These are phyloP conservation scores for Andricus curvator DNA, from an alignment of 2,888 invertebrate species.

Conservation along the genomic window DNA sequence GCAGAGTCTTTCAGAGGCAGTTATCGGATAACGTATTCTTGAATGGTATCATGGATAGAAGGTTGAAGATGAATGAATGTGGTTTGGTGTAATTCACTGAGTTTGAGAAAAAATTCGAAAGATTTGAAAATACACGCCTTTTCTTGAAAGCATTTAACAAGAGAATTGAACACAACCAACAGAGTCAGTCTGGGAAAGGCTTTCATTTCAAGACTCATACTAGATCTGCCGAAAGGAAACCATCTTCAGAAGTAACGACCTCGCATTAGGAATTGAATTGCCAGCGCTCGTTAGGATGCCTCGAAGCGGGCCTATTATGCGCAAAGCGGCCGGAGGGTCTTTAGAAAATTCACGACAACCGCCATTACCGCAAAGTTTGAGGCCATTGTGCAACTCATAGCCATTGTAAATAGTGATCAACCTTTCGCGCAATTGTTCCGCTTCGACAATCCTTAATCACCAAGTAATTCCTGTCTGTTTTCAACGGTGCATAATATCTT, in stretches of 20 bases:
- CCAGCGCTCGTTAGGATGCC: conserved; percentile 68
- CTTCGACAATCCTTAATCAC: conserved; percentile 36
- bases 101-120: conserved; percentile 49
- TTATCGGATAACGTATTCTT: conserved; percentile 54
- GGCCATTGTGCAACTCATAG: conserved; percentile 60
- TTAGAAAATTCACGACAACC: conserved; percentile 64
- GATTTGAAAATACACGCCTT: conserved; percentile 55
- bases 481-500: conserved; percentile 24
- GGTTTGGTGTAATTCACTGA: conserved; percentile 46
- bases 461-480: conserved; percentile 33
- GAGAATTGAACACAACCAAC: conserved; percentile 22
- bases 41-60: conserved; percentile 46
- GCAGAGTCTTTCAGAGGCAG: conserved; percentile 60
- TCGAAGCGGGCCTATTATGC: conserved; percentile 64
- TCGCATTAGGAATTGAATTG: conserved; percentile 71
- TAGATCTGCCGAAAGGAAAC: conserved; percentile 50
- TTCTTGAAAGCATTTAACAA: conserved; percentile 49
- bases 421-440: conserved; percentile 57
- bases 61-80: conserved; percentile 49
- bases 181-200: conserved; percentile 48
- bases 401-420: conserved; percentile 69
- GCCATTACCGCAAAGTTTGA: conserved; percentile 48
- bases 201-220: conserved; percentile 50
- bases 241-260: conserved; percentile 65
- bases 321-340: conserved; percentile 54